A percentile compares a stretch with the other conserved stretches of the same genome.
Evolutionary conservation across 1,140 invertebrate genomes (phyloP).

Genomic region (Rhagoletis zephyria): DNA sequence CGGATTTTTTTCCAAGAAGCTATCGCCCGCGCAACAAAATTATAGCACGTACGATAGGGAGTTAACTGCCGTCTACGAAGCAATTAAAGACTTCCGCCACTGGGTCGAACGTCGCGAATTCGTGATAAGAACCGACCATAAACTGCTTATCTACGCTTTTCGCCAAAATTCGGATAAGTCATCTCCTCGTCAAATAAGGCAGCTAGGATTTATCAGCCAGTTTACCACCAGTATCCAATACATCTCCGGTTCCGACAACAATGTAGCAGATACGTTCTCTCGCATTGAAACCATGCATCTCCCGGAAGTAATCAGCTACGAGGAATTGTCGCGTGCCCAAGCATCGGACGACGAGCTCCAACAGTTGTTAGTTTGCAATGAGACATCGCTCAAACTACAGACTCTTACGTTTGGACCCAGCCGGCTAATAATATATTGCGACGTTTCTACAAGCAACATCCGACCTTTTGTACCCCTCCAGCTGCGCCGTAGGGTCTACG

Average conservation of each 20-base stretch:
- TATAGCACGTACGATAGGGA: slow-evolving; percentile 36
- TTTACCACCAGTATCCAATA: slow-evolving; percentile 69
- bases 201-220: slow-evolving; percentile 72
- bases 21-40: neutral
- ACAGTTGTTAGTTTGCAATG: neutral
- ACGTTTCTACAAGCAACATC: too few species aligned
- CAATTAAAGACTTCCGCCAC: neutral
- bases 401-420: too few species aligned
- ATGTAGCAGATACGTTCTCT: slow-evolving; percentile 52
- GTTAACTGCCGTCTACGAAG: neutral
- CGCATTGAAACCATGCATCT: slow-evolving; percentile 59
- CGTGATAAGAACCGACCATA: slow-evolving; percentile 71
- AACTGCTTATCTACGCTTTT: slow-evolving; percentile 68
- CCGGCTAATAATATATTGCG: too few species aligned
- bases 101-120: slow-evolving; percentile 57
- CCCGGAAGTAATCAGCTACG: slow-evolving; percentile 60
- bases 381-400: slow-evolving; percentile 9
- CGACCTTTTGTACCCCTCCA: too few species aligned
- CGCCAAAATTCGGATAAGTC: slow-evolving; percentile 63
- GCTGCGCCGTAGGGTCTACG: too few species aligned
- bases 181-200: slow-evolving; percentile 62
- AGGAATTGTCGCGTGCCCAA: slow-evolving; percentile 36
- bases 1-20: neutral
- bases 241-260: slow-evolving; percentile 67
- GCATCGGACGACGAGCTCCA: slow-evolving; percentile 4